Percentiles rank a stretch among this genome's conserved stretches.
Conservation (phyloP, 2,113 vertebrate species). For the Struthidea cinerea region DNA sequence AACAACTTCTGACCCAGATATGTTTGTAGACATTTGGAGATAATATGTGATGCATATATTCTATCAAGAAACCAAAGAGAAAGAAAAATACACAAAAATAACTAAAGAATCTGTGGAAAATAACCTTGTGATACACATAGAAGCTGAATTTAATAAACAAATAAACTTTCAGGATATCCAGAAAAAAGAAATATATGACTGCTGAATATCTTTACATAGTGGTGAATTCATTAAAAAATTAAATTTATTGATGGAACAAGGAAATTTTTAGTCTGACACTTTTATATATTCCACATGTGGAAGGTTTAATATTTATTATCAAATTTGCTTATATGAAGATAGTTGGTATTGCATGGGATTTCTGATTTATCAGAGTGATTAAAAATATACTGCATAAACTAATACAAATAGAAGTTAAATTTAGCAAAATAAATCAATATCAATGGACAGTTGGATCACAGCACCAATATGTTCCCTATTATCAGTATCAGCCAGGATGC, state of each 20-base stretch:
- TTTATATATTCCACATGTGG: not conserved
- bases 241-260: not conserved
- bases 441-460: not conserved
- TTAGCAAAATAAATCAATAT: not conserved
- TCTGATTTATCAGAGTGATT: not conserved
- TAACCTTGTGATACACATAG: not conserved
- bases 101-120: not conserved
- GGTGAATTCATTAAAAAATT: not conserved
- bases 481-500: accelerated
- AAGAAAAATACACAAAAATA: not conserved
- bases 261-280: not conserved
- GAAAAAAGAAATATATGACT: not conserved
- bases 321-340: not conserved
- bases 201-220: not conserved
- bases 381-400: not conserved
- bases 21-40: not conserved
- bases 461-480: not conserved
- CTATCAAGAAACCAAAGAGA: not conserved
- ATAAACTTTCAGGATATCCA: not conserved
- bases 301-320: not conserved
- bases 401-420: not conserved
- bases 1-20: not conserved
- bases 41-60: not conserved
- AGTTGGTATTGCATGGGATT: not conserved
- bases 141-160: not conserved